Evolutionary conservation across 2,113 vertebrate genomes (phyloP), one percentile per base, ranked within the genome.

Genomic region (Thymallus thymallus): DNA sequence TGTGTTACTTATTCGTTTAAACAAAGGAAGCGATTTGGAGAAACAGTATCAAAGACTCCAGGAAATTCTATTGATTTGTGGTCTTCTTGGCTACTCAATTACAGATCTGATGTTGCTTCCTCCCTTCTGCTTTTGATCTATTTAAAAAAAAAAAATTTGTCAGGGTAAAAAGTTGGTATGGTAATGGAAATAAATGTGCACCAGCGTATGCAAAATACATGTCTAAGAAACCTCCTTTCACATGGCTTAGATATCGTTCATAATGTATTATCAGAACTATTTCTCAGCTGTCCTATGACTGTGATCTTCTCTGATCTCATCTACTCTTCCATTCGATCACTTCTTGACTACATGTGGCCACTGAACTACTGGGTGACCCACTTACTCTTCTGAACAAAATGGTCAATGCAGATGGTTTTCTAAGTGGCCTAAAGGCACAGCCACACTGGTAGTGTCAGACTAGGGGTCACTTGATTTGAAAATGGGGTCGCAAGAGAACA

Each of bases 121-220:
- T 45, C 72, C 78, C 61, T 61, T 9, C 56, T 75, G 58, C 61
- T 80, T 79, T 86, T 82, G 80, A 87, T 86, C n/a, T n/a, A n/a
- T n/a, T n/a, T n/a, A n/a, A n/a, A n/a, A n/a, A n/a, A n/a, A n/a
- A n/a, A n/a, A n/a, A n/a, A n/a, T n/a, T n/a, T n/a, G n/a, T n/a
- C n/a, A 41, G 9, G 35, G 35, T 41, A 41, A 41, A 18, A 23
- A 5, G 56, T 61, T 12, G 35, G 9, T 29, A 41, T 69, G 14
- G 10, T 73, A 66, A 55, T 68, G 72, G 71, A 76, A 24, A 26
- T 69, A 29, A 10, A 72, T 41, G 9, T 3, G 35, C 35, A 41
- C 35, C 9, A 41, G 35, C 9, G 9, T 10, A 41, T 41, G 35
- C 10, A 10, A 41, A 41, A 41, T 41, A 41, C 9, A 41, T 41